These are phyloP conservation scores for Pantherophis vulpinus DNA, from an alignment of 2,797 vertebrate genomes.

Conservation along the genomic window DNA sequence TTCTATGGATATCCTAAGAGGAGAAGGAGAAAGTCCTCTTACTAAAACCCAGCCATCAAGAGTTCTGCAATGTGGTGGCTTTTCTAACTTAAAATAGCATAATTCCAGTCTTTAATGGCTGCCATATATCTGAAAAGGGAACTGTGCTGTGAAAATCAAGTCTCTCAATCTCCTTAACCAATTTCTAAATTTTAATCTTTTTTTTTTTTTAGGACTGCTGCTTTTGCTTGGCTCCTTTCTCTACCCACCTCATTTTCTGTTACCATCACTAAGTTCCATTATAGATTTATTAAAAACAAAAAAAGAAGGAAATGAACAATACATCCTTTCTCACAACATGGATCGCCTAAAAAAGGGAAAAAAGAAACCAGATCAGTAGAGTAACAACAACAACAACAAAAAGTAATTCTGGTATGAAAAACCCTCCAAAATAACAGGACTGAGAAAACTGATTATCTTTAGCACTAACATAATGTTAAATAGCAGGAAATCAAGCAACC, in stretches of 20 bases:
- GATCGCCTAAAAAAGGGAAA: not conserved
- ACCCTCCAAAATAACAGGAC: not conserved
- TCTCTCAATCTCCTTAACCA: not conserved
- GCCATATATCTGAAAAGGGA: not conserved
- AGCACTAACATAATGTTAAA: not conserved
- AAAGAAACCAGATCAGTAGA: not conserved
- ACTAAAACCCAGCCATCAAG: not conserved
- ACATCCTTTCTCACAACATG: not conserved
- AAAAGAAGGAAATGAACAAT: not conserved
- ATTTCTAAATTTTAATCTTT: not conserved
- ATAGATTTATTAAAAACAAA: not conserved
- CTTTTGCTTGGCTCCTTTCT: not conserved
- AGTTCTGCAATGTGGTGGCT: not conserved
- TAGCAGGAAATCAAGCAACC: conserved; percentile 7
- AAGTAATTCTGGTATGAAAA: not conserved
- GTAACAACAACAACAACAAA: not conserved
- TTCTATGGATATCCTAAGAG: too few species aligned
- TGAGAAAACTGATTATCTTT: not conserved
- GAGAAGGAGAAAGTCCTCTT: not conserved
- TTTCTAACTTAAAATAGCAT: not conserved
- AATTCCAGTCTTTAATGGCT: not conserved
- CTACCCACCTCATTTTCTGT: not conserved
- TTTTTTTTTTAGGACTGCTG: too few species aligned
- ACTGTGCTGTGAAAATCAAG: not conserved
- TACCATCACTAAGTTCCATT: not conserved